Percentiles rank a stretch among this genome's conserved stretches.
These are phyloP conservation scores for Phalacrocorax carbo DNA, from an alignment of 2,113 vertebrate genomes.

Conservation along the genomic window DNA sequence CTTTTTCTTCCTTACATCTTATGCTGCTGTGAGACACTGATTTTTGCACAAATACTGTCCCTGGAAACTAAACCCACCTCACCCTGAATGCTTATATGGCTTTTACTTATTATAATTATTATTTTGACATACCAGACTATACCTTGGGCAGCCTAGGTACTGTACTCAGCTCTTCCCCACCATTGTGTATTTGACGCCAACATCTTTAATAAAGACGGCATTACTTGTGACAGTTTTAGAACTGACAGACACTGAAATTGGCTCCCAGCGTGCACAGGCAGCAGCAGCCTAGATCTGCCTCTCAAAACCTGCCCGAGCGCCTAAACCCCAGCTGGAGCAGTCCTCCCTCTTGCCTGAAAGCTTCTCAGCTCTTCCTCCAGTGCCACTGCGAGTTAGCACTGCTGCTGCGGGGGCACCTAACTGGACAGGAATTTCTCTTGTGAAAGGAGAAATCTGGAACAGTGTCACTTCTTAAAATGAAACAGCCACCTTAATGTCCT, in stretches of 20 bases:
- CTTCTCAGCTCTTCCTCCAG: not conserved
- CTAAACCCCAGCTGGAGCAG: not conserved
- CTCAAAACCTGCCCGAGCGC: not conserved
- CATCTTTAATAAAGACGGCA: rapidly evolving
- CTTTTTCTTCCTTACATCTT: not conserved
- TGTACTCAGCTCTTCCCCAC: not conserved
- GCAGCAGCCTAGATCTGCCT: not conserved
- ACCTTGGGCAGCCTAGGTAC: not conserved
- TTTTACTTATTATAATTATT: not conserved
- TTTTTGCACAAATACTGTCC: not conserved
- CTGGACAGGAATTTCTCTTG: not conserved
- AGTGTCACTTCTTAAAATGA: not conserved
- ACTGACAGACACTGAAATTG: not conserved
- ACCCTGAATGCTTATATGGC: not conserved
- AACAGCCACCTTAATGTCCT: slow-evolving; percentile 34
- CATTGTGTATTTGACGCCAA: not conserved
- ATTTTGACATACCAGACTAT: not conserved
- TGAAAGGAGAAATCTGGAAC: not conserved
- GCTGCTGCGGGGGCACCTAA: not conserved
- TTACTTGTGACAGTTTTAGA: not conserved
- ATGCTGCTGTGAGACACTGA: not conserved
- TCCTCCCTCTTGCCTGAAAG: not conserved
- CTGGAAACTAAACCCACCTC: not conserved
- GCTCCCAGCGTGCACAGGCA: not conserved
- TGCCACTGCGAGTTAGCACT: not conserved